Evolutionary conservation across 2,113 vertebrate species (phyloP), one percentile per base, ranked within the genome.

Genomic region (Baryphthengus martii): DNA sequence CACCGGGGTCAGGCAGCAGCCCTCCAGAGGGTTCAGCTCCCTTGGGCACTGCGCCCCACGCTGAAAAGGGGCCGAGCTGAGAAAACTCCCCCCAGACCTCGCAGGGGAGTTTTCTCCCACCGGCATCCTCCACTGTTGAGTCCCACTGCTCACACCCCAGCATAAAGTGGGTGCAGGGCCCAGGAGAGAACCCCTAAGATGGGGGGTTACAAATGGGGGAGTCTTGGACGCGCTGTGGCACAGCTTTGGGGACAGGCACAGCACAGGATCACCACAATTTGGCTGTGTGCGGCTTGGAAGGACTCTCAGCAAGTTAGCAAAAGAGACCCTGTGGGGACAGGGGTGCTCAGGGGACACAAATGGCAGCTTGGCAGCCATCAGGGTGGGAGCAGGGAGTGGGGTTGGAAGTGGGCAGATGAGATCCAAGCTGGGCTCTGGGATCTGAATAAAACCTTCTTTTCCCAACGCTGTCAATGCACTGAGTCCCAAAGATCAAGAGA

Each of bases 401-500:
- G 17, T 1, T 50, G 77, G 92, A 49, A 61, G 29, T 0, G 13
- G 16, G 63, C 42, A 47, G 62, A 19, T 33, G n/a, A 53, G 52
- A 68, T 4, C 56, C 35, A 2, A 19, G 19, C 40, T 5, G 5
- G 6, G 35, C 37, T n/a, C 55, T 20, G 50, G 63, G 35, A 21
- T 15, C 42, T 13, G 84, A 67, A 33, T 29, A 26, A 53, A 81
- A 50, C 6, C n/a, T 26, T 28, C 39, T 50, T 49, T 63, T 59
- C 62, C 74, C 37, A 40, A 16, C 0, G 0, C 49, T 23, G 15
- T 3, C 25, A 72, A 42, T 2, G 29, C 84, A 14, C 25, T 0
- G 0, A 53, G 33, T 39, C 45, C 80, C 75, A 33, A 7, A 85
- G 17, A 47, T 3, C 39, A 12, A 8, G 20, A 10, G 23, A 40